Base-by-base conservation (phyloP, 2,113 vertebrate species). In the Scomber colias region DNA sequence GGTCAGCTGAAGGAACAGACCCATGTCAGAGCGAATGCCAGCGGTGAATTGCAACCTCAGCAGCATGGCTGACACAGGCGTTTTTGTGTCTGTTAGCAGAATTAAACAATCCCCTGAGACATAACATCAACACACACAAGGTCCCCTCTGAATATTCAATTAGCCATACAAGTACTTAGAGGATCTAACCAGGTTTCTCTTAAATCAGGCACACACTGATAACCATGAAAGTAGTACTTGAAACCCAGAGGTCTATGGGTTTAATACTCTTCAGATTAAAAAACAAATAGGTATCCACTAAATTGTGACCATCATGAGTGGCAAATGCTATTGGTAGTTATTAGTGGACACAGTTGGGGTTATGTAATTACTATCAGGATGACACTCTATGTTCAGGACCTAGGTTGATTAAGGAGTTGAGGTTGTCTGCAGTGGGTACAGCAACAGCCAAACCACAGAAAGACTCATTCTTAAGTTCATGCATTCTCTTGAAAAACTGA, bases 21-120 rank as follows among this genome's bases (percentile, higher is more conserved):
- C 87, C 56, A 68, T 63, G 53, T 79, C 83, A 75, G 82, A 75
- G 65, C 46, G 87, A 78, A 84, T 81, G 89, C 84, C 85, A 83
- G 77, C 66, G 46, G 78, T 69, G 85, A 87, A 91, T n/a, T 91
- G 92, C 92, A 87, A 74, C 77, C 69, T 93, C 92, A 94, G 92
- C 92, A 91, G 71, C 77, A 45, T 12, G 82, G 82, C 75, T 90
- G 90, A 93, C 90, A 79, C 79, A 21, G 65, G 68, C 56, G 57
- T 85, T 86, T 83, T 89, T 87, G 79, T 88, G 87, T 92, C 82
- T 86, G 90, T 90, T 89, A 89, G 89, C 93, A 91, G 90, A 93
- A 91, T 92, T 87, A 89, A 90, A 90, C 89, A 88, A 90, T 77
- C 89, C 87, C 90, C 10, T 3, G 86, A 86, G 89, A 92, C 89